Conservation (phyloP, 2,888 invertebrate species). For the Athalia circularis region DNA sequence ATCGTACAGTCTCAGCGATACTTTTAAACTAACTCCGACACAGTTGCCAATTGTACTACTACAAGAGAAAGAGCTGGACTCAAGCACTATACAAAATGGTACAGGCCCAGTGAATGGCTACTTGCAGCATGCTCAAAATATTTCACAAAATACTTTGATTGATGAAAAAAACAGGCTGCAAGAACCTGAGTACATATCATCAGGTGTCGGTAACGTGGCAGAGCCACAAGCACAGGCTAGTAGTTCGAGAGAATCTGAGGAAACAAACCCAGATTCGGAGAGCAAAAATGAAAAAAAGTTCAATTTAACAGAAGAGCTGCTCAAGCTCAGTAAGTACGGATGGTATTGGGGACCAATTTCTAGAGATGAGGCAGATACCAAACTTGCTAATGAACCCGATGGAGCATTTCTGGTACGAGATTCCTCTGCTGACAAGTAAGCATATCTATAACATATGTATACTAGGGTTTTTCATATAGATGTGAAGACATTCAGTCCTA, state of each 20-base stretch:
- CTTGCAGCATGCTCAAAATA: constrained; percentile 8
- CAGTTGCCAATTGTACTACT: constrained; percentile 26
- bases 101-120: constrained; percentile 7
- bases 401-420: constrained; percentile 88
- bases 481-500: background rate
- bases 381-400: constrained; percentile 81
- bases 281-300: constrained; percentile 56
- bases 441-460: background rate
- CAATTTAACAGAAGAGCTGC: constrained; percentile 62
- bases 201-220: constrained; percentile 35
- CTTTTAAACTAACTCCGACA: background rate
- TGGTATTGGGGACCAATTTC: constrained; percentile 92
- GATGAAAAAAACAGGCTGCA: constrained; percentile 23
- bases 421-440: constrained; percentile 78
- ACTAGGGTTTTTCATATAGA: background rate
- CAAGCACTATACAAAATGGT: background rate
- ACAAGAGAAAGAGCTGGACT: constrained; percentile 16
- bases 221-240: constrained; percentile 48
- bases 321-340: constrained; percentile 73
- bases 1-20: constrained; percentile 40
- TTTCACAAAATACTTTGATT: background rate
- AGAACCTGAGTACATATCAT: constrained; percentile 17
- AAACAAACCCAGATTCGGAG: constrained; percentile 37
- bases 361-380: constrained; percentile 83
- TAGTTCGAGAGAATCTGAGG: constrained; percentile 44